These are phyloP conservation scores for Caenorhabditis panamensis DNA, from an alignment of 2,888 invertebrate genomes.

Conservation along the genomic window DNA sequence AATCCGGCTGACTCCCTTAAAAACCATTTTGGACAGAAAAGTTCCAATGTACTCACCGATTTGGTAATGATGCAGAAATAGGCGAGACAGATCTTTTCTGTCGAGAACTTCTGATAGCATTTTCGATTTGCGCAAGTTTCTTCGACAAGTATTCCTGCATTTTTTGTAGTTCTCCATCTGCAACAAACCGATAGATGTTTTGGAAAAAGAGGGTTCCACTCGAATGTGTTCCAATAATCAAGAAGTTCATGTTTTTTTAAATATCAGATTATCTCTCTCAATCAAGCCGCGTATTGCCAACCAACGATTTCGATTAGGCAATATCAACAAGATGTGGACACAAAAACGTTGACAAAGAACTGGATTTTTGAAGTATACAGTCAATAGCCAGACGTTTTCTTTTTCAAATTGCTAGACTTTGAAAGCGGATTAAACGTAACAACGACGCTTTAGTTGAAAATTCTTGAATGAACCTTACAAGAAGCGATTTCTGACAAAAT, in stretches of 20 bases:
- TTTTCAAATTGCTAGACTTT: neutral
- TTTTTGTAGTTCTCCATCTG: slow-evolving; percentile 60
- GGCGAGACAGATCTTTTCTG: slow-evolving; percentile 66
- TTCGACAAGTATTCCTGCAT: slow-evolving; percentile 51
- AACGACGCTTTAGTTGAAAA: neutral
- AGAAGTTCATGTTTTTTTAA: neutral
- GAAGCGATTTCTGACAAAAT: too few species aligned
- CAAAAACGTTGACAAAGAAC: slow-evolving; percentile 41
- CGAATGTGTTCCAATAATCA: too few species aligned
- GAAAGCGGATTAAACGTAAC: too few species aligned
- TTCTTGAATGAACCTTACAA: neutral
- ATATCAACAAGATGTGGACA: slow-evolving; percentile 57
- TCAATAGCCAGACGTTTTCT: slow-evolving; percentile 34
- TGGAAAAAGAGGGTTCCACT: too few species aligned
- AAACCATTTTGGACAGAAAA: neutral
- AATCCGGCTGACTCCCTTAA: slow-evolving; percentile 70
- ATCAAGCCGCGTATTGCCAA: slow-evolving; percentile 39
- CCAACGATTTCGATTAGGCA: slow-evolving; percentile 51
- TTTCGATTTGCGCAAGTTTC: slow-evolving; percentile 43
- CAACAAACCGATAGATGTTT: slow-evolving; percentile 15
- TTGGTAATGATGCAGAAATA: slow-evolving; percentile 71
- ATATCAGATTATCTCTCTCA: neutral
- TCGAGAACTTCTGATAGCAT: slow-evolving; percentile 44
- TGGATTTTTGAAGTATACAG: slow-evolving; percentile 59
- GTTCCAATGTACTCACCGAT: slow-evolving; percentile 49